Conservation (phyloP, 2,797 vertebrate genomes). For the Limnodromus scolopaceus region DNA sequence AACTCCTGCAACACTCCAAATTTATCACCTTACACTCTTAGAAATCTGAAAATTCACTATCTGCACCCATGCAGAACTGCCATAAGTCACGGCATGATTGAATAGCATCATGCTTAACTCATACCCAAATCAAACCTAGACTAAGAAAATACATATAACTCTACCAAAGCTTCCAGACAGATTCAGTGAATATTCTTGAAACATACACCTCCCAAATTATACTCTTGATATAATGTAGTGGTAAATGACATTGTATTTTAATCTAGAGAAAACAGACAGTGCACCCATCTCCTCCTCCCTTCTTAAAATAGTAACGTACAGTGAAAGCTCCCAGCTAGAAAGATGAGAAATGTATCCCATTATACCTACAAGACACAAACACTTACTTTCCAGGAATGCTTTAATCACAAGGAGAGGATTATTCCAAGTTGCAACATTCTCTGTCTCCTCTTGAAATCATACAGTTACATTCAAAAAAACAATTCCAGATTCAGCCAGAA, state of each 20-base stretch:
- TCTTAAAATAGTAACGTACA: background rate
- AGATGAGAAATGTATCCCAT: background rate
- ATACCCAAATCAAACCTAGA: background rate
- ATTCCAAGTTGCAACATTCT: constrained; percentile 15
- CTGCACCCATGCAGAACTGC: background rate
- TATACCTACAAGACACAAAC: background rate
- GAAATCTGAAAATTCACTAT: background rate
- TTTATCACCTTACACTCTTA: background rate
- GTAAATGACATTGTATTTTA: background rate
- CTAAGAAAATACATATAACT: background rate
- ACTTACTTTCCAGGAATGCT: constrained; percentile 36
- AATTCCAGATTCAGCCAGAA: constrained; percentile 8
- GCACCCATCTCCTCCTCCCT: background rate
- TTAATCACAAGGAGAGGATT: background rate
- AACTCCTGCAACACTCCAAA: background rate
- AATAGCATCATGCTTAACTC: background rate
- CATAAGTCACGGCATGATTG: background rate
- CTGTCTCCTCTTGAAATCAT: background rate
- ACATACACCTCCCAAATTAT: background rate
- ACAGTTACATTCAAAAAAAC: background rate
- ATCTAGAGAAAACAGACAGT: background rate
- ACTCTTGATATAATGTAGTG: background rate
- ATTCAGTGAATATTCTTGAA: background rate
- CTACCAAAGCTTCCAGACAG: background rate
- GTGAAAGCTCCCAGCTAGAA: background rate